Percentiles rank a stretch among this genome's conserved stretches.
Evolutionary conservation across 2,113 vertebrate species (phyloP).

Genomic region (Hippocampus zosterae): DNA sequence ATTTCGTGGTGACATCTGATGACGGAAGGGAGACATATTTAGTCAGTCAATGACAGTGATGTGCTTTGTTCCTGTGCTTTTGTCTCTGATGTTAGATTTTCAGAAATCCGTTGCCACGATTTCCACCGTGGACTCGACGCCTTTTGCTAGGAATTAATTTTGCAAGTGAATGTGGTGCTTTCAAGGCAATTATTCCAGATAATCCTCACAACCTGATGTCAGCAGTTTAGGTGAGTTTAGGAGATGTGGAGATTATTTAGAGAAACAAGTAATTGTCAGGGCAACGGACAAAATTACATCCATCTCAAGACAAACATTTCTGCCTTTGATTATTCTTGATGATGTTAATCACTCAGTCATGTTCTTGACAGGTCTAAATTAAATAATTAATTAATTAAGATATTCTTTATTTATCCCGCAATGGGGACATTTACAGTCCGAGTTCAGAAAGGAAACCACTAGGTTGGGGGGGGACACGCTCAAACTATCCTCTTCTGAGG

Average conservation of each 20-base stretch:
- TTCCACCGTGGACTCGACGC: background rate
- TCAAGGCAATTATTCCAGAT: constrained; percentile 2
- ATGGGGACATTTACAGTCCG: too few species aligned
- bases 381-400: too few species aligned
- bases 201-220: constrained; percentile 1
- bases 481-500: too few species aligned
- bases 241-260: background rate
- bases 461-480: too few species aligned
- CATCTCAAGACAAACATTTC: constrained; percentile 1
- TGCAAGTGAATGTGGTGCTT: background rate
- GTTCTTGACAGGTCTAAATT: background rate
- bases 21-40: background rate
- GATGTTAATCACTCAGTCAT: background rate
- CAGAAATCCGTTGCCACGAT: background rate
- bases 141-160: background rate
- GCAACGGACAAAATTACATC: background rate
- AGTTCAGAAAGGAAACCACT: too few species aligned
- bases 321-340: background rate
- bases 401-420: too few species aligned
- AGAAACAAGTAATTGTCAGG: background rate
- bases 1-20: constrained; percentile 10
- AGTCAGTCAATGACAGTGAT: background rate
- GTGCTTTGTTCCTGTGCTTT: background rate
- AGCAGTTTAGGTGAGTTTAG: background rate
- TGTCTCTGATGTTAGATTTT: background rate